Percentiles rank a stretch among this genome's conserved stretches.
Evolutionary conservation across 2,113 vertebrate species (phyloP).

Genomic region (Tenrec ecaudatus): DNA sequence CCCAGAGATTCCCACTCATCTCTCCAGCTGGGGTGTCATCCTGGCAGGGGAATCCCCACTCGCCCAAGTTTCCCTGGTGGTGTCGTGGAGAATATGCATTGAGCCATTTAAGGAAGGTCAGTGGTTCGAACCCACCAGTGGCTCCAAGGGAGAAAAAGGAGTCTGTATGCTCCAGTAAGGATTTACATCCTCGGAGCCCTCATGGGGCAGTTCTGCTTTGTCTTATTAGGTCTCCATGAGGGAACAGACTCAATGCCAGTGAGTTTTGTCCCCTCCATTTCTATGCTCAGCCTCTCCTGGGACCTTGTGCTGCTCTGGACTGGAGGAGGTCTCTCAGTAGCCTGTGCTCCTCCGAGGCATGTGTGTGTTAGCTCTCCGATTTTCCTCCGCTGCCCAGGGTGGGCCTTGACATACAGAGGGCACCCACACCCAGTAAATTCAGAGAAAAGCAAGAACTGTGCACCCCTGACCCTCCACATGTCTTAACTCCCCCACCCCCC

Average conservation of each 20-base stretch:
- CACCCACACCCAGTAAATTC: not conserved
- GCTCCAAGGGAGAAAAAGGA: too few relatives aligned
- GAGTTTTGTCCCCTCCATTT: not conserved
- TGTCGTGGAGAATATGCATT: too few relatives aligned
- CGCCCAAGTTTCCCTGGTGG: not conserved
- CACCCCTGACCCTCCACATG: not conserved
- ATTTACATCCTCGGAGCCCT: too few relatives aligned
- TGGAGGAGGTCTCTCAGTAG: not conserved
- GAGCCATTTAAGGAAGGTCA: too few relatives aligned
- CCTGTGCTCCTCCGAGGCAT: not conserved
- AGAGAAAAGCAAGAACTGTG: not conserved
- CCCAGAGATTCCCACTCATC: not conserved
- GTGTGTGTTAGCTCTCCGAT: not conserved
- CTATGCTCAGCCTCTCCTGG: not conserved
- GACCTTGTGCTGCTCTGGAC: not conserved
- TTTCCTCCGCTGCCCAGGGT: not conserved
- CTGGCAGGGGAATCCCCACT: not conserved
- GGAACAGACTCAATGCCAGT: too few relatives aligned
- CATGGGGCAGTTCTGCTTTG: too few relatives aligned
- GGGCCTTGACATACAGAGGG: not conserved
- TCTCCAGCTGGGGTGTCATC: not conserved
- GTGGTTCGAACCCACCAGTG: too few relatives aligned
- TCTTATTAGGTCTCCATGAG: too few relatives aligned
- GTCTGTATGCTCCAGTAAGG: too few relatives aligned
- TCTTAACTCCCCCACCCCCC: not conserved